These are phyloP conservation scores for Stichodactyla mertensii DNA, from an alignment of 64 coral and sea anemone species.

Conservation along the genomic window DNA sequence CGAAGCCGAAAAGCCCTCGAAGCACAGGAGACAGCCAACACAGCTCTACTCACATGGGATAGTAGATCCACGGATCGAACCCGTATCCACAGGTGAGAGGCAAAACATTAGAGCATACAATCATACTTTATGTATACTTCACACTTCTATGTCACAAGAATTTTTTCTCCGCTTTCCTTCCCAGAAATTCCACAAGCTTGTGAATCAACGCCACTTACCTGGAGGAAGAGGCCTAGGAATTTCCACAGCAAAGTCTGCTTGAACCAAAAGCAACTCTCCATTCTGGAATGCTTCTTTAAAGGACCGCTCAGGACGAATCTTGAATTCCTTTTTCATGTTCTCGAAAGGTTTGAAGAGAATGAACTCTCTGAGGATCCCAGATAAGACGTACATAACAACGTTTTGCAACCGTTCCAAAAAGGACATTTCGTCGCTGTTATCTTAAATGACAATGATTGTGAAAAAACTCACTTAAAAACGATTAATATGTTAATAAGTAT, in stretches of 20 bases:
- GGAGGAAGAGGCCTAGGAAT: slow-evolving; percentile 60
- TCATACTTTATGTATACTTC: too few species aligned
- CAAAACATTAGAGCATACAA: too few species aligned
- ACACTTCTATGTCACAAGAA: too few species aligned
- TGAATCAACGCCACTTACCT: background rate
- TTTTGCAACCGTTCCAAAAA: background rate
- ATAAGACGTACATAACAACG: background rate
- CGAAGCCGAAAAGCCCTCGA: too few species aligned
- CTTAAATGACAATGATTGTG: background rate
- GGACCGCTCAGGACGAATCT: slow-evolving; percentile 50
- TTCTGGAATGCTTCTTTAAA: background rate
- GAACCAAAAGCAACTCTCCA: slow-evolving; percentile 17
- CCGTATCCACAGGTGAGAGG: too few species aligned
- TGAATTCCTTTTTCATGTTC: slow-evolving; percentile 29
- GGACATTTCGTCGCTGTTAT: background rate
- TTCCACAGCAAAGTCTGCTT: slow-evolving; percentile 46
- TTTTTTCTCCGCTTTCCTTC: too few species aligned
- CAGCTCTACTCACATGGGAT: too few species aligned
- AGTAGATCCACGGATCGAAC: too few species aligned
- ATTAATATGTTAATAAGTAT: too few species aligned
- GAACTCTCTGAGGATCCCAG: background rate
- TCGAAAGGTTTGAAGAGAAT: background rate
- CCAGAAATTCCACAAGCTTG: background rate
- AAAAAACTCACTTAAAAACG: too few species aligned
- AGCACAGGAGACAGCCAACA: too few species aligned